Evolutionary conservation across 2,113 vertebrate genomes (phyloP).

Genomic region (Apeltes quadracus): DNA sequence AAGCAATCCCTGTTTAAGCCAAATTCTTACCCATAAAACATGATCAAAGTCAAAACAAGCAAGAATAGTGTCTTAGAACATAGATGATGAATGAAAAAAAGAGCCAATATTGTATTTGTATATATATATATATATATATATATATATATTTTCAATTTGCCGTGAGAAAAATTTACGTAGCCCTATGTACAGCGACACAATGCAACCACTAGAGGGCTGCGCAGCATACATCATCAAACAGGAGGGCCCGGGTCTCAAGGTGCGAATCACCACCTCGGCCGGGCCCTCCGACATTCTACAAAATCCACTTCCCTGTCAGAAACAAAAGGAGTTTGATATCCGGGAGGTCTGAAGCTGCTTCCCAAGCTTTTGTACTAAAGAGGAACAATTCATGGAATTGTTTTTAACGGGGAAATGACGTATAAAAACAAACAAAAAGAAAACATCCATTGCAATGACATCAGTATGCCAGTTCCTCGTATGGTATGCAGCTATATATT

Average conservation of each 20-base stretch:
- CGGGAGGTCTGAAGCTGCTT: conserved; percentile 72
- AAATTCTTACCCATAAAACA: conserved; percentile 24
- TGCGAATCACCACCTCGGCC: conserved; percentile 23
- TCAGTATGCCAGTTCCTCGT: conserved; percentile 62
- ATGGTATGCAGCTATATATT: conserved; percentile 70
- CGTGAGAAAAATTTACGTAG: conserved; percentile 66
- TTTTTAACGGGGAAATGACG: conserved; percentile 61
- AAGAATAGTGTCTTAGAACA: conserved; percentile 60
- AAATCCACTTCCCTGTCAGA: conserved; percentile 72
- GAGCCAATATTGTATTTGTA: conserved; percentile 71
- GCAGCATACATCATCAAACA: conserved; percentile 72
- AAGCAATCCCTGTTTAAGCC: conserved; percentile 33
- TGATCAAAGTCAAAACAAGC: conserved; percentile 40
- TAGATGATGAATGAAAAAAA: conserved; percentile 47
- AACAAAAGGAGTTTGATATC: conserved; percentile 71
- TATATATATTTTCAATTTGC: conserved; percentile 45
- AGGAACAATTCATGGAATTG: conserved; percentile 80
- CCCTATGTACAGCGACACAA: conserved; percentile 77
- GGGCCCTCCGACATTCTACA: conserved; percentile 67
- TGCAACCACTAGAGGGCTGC: conserved; percentile 76
- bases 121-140: conserved; percentile 74
- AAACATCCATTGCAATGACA: conserved; percentile 56
- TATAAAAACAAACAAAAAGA: conserved; percentile 37
- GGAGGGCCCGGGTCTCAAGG: conserved; percentile 54
- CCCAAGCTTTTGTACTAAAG: conserved; percentile 61